A percentile compares a stretch with the other conserved stretches of the same genome.
phyloP scores from a whole-genome alignment of 2,888 invertebrate species.

The Ramazzottius varieornatus region DNA sequence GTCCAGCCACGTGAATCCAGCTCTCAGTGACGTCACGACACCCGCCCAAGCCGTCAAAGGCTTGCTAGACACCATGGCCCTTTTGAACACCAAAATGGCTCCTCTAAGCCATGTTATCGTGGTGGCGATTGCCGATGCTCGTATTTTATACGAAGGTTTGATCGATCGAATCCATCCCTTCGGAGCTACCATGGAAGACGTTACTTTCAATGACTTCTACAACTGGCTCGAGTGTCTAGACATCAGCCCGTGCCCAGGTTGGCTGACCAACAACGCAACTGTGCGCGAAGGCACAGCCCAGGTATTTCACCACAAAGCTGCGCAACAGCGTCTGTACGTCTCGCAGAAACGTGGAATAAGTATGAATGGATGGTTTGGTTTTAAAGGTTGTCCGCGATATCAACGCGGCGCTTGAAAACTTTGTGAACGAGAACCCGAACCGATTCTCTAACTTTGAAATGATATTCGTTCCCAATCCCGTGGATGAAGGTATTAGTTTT shows the following conservation, averaged over 20 bases:
- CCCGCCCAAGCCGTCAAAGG: neutral
- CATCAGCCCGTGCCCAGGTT: slow-evolving; percentile 26
- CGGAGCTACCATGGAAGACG: slow-evolving; percentile 22
- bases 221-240: slow-evolving; percentile 27
- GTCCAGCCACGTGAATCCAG: neutral
- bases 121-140: slow-evolving; percentile 25
- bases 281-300: slow-evolving; percentile 21
- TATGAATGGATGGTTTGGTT: slow-evolving; percentile 11
- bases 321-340: neutral
- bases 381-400: neutral
- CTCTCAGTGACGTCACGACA: neutral
- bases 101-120: slow-evolving; percentile 25
- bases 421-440: slow-evolving; percentile 11
- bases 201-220: slow-evolving; percentile 26
- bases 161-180: slow-evolving; percentile 24
- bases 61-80: neutral
- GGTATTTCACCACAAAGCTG: too few relatives aligned
- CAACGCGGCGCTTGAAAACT: slow-evolving; percentile 8
- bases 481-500: slow-evolving; percentile 12
- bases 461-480: slow-evolving; percentile 12
- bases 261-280: slow-evolving; percentile 26
- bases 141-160: slow-evolving; percentile 24
- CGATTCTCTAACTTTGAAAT: slow-evolving; percentile 12
- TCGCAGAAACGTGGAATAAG: neutral
- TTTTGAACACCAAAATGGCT: slow-evolving; percentile 21